These are phyloP conservation scores for Cardinalis cardinalis DNA, from an alignment of 2,113 vertebrate species.

Conservation along the genomic window DNA sequence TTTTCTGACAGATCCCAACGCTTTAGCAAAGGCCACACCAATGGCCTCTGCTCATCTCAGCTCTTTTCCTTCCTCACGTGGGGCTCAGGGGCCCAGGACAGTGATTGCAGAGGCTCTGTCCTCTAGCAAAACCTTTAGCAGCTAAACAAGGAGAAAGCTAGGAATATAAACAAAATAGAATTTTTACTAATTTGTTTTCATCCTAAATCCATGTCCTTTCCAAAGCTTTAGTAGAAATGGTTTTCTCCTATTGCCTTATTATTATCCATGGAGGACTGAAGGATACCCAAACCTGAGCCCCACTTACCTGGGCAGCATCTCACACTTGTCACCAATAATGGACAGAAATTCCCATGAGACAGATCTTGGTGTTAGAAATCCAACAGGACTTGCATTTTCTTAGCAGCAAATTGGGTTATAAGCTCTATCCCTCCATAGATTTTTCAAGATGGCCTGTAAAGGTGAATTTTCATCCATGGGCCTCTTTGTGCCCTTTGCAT, in stretches of 20 bases:
- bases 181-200: not conserved
- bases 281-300: not conserved
- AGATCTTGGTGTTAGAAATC: not conserved
- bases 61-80: not conserved
- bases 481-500: not conserved
- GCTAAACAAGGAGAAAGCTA: not conserved
- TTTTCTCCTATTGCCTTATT: not conserved
- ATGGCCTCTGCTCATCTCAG: not conserved
- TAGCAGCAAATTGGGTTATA: not conserved
- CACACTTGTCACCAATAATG: not conserved
- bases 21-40: not conserved
- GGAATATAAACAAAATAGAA: not conserved
- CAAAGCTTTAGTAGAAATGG: not conserved
- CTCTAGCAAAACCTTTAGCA: not conserved
- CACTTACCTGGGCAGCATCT: not conserved
- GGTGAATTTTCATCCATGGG: not conserved
- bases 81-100: not conserved
- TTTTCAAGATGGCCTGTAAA: not conserved
- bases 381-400: not conserved
- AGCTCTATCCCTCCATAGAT: rapidly evolving
- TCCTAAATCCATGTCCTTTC: not conserved
- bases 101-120: not conserved
- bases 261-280: not conserved
- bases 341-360: not conserved
- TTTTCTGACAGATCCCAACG: not conserved